These are phyloP conservation scores for Masticophis lateralis DNA, from an alignment of 2,797 vertebrate species.

Conservation along the genomic window DNA sequence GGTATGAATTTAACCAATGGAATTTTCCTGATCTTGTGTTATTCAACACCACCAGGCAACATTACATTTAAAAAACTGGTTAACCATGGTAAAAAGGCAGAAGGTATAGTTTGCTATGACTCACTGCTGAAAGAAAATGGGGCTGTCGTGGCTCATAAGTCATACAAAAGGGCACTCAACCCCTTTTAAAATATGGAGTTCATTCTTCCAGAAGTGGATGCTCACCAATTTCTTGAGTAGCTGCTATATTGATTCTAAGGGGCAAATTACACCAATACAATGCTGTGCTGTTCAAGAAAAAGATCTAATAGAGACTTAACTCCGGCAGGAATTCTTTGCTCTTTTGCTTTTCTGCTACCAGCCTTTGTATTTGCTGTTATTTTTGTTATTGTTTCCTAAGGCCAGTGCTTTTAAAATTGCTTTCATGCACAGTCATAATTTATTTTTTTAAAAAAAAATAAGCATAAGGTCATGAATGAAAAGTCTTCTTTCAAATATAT, in stretches of 20 bases:
- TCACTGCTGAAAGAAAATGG: background rate
- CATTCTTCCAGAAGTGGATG: background rate
- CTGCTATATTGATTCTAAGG: background rate
- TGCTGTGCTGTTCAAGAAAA: conserved; percentile 22
- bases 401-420: conserved; percentile 38
- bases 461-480: conserved; percentile 34
- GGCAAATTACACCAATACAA: background rate
- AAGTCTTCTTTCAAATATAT: background rate
- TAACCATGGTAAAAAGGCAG: background rate
- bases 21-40: background rate
- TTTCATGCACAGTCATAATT: conserved; percentile 35
- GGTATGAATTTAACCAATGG: background rate
- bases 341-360: background rate
- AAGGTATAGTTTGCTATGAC: background rate
- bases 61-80: background rate
- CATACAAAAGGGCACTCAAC: background rate
- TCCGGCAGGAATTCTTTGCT: conserved; percentile 35
- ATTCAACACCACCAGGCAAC: background rate
- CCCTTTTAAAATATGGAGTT: background rate
- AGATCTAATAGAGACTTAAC: background rate
- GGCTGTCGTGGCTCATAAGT: background rate
- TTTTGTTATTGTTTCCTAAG: conserved; percentile 15
- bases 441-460: conserved; percentile 46
- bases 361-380: background rate
- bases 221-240: background rate